Conservation (phyloP, 2,888 invertebrate species). For the Drosophila stalkeri region DNA sequence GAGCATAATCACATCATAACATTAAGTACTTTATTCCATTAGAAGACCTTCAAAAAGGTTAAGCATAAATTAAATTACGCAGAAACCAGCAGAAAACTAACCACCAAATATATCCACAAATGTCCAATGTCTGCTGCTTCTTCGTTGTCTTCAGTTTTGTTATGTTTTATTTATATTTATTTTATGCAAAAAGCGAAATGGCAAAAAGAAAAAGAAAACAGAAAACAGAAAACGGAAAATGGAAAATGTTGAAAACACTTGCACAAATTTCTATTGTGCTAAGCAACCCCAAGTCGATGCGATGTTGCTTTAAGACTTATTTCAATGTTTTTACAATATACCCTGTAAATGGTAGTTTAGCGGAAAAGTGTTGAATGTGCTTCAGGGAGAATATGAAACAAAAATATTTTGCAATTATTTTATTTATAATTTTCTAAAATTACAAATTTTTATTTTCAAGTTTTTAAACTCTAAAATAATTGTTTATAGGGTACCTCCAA, state of each 20-base stretch:
- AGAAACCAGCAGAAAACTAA: conserved; percentile 52
- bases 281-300: conserved; percentile 24
- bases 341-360: background rate
- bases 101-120: conserved; percentile 57
- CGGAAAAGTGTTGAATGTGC: accelerated
- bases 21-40: conserved; percentile 63
- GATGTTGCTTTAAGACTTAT: conserved; percentile 15
- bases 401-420: background rate
- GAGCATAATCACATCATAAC: conserved; percentile 67
- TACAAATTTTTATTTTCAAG: background rate
- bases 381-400: too few relatives aligned
- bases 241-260: conserved; percentile 58
- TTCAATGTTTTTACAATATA: conserved; percentile 32
- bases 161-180: conserved; percentile 72
- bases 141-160: conserved; percentile 18
- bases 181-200: conserved; percentile 61
- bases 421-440: background rate
- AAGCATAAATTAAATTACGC: conserved; percentile 73
- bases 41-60: conserved; percentile 59
- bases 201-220: conserved; percentile 32
- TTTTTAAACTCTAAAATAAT: too few relatives aligned
- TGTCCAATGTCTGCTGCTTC: conserved; percentile 38
- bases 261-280: conserved; percentile 49
- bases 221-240: conserved; percentile 26
- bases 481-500: conserved; percentile 1